phyloP scores from a whole-genome alignment of 1,140 invertebrate genomes.

The Trichoplusia ni region DNA sequence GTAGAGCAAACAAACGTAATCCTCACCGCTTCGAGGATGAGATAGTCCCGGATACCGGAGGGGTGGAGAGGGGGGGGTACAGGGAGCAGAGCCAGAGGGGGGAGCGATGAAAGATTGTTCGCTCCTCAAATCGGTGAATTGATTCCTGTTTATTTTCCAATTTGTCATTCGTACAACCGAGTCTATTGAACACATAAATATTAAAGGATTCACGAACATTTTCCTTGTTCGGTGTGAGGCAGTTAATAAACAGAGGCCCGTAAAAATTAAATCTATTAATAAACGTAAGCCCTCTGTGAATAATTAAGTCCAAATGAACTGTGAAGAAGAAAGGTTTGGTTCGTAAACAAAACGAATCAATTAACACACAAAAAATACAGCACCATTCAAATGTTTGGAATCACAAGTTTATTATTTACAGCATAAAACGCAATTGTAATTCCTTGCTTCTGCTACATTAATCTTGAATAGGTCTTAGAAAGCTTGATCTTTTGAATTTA shows the following conservation, averaged over 20 bases:
- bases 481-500: neutral
- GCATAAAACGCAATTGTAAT: neutral
- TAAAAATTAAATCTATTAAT: no score
- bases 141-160: slow-evolving; percentile 30
- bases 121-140: slow-evolving; percentile 24
- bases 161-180: slow-evolving; percentile 13
- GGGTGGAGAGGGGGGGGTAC: slow-evolving; percentile 17
- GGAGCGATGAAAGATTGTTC: slow-evolving; percentile 27
- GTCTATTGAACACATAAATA: slow-evolving; percentile 12
- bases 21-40: slow-evolving; percentile 54
- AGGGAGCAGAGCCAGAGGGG: no score
- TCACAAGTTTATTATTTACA: neutral
- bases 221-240: neutral
- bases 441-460: neutral
- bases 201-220: neutral
- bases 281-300: no score
- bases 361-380: no score
- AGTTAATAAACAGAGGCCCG: slow-evolving; percentile 7
- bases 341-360: no score
- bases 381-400: no score
- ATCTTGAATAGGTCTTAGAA: neutral
- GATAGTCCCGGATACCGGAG: slow-evolving; percentile 24
- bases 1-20: slow-evolving; percentile 72
- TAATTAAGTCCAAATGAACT: no score
- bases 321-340: no score